phyloP scores from a whole-genome alignment of 2,113 vertebrate species.

The Psophia crepitans region DNA sequence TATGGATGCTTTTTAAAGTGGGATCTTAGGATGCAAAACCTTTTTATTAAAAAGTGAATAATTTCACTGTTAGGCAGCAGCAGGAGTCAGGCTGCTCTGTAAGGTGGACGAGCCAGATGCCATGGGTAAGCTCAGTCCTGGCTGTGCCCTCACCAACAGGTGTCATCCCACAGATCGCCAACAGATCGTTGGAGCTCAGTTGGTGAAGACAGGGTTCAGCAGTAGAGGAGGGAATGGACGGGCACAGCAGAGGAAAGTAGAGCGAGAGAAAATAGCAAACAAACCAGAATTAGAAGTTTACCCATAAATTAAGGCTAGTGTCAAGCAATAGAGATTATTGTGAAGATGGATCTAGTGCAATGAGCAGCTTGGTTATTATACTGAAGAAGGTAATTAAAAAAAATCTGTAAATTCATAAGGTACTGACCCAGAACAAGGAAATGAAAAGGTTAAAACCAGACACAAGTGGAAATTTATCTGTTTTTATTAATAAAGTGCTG shows the following conservation, averaged over 20 bases:
- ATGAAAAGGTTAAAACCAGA: background rate
- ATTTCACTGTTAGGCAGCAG: background rate
- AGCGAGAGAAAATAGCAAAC: background rate
- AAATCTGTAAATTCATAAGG: background rate
- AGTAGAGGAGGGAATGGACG: background rate
- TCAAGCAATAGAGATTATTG: background rate
- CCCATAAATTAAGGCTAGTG: background rate
- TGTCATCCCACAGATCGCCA: too few species aligned
- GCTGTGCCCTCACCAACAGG: background rate
- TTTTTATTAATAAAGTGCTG: background rate
- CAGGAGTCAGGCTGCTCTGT: background rate
- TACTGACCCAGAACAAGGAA: background rate
- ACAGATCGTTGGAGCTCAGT: accelerated
- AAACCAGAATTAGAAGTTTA: background rate
- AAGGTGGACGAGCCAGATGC: accelerated
- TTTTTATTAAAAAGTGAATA: background rate
- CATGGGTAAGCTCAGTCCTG: background rate
- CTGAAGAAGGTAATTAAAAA: background rate
- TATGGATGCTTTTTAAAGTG: background rate
- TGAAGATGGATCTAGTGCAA: background rate
- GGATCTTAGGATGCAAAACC: background rate
- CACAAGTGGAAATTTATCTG: background rate
- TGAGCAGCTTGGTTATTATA: background rate
- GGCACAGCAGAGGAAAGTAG: background rate
- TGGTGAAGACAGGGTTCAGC: background rate